These are phyloP conservation scores for Nymphalis c-album DNA, from an alignment of 2,888 invertebrate species.

Conservation along the genomic window DNA sequence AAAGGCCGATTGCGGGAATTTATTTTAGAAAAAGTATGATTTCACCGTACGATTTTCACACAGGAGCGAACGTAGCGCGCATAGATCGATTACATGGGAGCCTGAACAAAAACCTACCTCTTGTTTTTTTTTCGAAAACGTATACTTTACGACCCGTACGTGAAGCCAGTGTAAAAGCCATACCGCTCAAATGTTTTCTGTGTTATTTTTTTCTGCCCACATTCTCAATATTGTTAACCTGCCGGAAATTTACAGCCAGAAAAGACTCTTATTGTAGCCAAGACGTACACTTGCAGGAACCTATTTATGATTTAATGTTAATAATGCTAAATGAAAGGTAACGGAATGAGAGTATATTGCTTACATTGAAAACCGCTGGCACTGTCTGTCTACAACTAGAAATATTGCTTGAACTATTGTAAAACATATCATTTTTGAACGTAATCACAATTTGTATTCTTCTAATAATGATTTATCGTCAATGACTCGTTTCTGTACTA, in stretches of 20 bases:
- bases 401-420: no score
- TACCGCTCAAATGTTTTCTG: background rate
- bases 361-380: no score
- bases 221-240: background rate
- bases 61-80: background rate
- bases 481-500: no score
- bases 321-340: no score
- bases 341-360: no score
- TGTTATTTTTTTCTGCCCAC: background rate
- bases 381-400: no score
- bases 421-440: no score
- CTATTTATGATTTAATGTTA: no score
- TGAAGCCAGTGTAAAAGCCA: conserved; percentile 2
- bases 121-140: conserved; percentile 21
- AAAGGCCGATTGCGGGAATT: conserved; percentile 18
- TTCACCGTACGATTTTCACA: conserved; percentile 3
- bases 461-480: no score
- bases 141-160: conserved; percentile 14
- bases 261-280: no score
- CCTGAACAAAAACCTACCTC: conserved; percentile 20
- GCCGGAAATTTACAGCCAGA: background rate
- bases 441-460: no score
- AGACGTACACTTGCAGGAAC: no score
- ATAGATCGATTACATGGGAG: conserved; percentile 24
- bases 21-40: conserved; percentile 18